Evolutionary conservation across 2,113 vertebrate genomes (phyloP).

Genomic region (Microtus pennsylvanicus): DNA sequence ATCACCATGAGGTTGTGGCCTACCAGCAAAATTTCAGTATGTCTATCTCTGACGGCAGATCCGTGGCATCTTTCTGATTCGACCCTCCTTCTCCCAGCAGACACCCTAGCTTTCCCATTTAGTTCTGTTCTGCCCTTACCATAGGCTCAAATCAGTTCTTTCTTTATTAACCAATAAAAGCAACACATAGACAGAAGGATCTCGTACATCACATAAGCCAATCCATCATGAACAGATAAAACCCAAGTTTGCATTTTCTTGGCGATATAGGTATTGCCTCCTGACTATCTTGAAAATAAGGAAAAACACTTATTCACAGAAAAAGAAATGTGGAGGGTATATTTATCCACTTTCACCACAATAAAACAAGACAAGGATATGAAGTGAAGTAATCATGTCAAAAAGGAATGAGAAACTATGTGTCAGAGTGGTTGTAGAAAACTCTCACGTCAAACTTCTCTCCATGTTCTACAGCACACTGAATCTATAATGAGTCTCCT

Average conservation of each 20-base stretch:
- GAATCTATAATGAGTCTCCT: neutral
- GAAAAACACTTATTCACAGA: neutral
- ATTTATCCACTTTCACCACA: neutral
- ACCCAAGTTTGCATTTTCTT: neutral
- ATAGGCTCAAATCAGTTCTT: no score
- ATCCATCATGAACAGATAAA: neutral
- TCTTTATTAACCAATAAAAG: no score
- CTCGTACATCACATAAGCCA: neutral
- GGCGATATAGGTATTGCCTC: fast-evolving
- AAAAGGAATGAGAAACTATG: neutral
- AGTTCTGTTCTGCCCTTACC: no score
- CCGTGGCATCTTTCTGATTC: no score
- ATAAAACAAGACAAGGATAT: neutral
- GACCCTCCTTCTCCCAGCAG: no score
- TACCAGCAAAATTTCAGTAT: no score
- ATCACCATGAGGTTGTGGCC: no score
- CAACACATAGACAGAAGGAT: no score
- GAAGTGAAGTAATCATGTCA: neutral
- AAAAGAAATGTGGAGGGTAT: neutral
- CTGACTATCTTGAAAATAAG: neutral
- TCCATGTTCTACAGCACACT: neutral
- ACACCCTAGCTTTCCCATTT: no score
- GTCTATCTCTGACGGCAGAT: no score
- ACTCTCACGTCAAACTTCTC: neutral
- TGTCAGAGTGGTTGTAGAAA: fast-evolving